Base-by-base conservation (phyloP, 92 coral and sea anemone genomes). In the Isaurus tuberculatus region DNA sequence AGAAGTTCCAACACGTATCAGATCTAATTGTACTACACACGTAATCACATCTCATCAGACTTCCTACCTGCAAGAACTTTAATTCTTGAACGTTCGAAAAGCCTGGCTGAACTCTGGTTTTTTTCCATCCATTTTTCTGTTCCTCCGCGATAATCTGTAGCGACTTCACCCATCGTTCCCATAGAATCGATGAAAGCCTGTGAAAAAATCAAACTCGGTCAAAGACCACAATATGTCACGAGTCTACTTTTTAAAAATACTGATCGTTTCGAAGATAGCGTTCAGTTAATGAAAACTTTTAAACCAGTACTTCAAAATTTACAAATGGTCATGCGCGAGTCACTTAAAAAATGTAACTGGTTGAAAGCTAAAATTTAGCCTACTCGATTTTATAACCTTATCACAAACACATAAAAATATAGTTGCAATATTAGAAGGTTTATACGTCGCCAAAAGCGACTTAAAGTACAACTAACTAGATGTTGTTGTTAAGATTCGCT, bases 21-120 rank as follows among this genome's bases (percentile, higher is more conserved):
- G 11, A 43, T 60, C 8, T 29, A 66, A 14, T n/a, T 68, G 58
- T 49, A 33, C 69, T 74, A 5, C 51, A 68, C 36, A 48, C 29
- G 65, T 6, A 22, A 44, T 19, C 17, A 30, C 15, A 66, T 19
- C 16, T 48, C 25, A 64, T 0, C 17, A 26, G 16, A 6, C 17
- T 23, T 19, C 85, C 33, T 67, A 94, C 99, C 99, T 92, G 98
- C 95, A 34, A 97, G 93, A 2, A 97, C 99, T 89, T 97, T 97
- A 87, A 97, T 97, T 84, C 99, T 92, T 57, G 99, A 97, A 87
- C 98, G 88, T 86, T 97, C 99, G 85, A 97, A 97, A 27, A 97
- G 91, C 79, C 98, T 84, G 27, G 99, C 98, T 16, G 98, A 92
- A 42, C 97, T 91, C 58, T 94, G 98, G 82, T 60, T 77, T 53